Conservation (phyloP, 1,140 invertebrate genomes). For the Drosophila ogumai region DNA sequence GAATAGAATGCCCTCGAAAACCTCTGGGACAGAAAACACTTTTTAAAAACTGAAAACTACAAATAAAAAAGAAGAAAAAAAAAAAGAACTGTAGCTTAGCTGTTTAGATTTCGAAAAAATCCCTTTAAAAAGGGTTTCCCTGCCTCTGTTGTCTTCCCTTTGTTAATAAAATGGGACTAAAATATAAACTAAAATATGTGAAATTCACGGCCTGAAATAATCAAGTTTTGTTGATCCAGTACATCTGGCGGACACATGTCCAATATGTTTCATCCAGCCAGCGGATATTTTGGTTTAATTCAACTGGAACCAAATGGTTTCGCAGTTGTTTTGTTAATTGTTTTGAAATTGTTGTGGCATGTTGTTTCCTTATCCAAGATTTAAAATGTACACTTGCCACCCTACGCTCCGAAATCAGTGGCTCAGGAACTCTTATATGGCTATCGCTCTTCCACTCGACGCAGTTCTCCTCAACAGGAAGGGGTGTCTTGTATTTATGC, state of each 20-base stretch:
- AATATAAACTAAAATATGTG: too few relatives aligned
- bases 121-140: too few relatives aligned
- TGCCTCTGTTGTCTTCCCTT: too few relatives aligned
- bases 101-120: too few relatives aligned
- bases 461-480: conserved; percentile 24
- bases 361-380: not conserved
- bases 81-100: too few relatives aligned
- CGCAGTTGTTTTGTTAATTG: not conserved
- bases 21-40: too few relatives aligned
- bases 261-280: not conserved
- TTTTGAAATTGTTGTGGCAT: not conserved
- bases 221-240: not conserved
- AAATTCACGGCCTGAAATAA: not conserved
- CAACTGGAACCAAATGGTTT: not conserved
- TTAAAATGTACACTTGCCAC: not conserved
- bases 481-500: conserved; percentile 15
- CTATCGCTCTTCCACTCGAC: conserved; percentile 19
- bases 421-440: conserved; percentile 21
- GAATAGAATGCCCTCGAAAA: too few relatives aligned
- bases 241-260: conserved; percentile 8
- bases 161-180: too few relatives aligned
- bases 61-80: too few relatives aligned
- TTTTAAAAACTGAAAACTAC: too few relatives aligned
- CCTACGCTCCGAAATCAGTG: not conserved
- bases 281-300: not conserved